phyloP scores from a whole-genome alignment of 2,888 invertebrate species.

The Amiota mariae region DNA sequence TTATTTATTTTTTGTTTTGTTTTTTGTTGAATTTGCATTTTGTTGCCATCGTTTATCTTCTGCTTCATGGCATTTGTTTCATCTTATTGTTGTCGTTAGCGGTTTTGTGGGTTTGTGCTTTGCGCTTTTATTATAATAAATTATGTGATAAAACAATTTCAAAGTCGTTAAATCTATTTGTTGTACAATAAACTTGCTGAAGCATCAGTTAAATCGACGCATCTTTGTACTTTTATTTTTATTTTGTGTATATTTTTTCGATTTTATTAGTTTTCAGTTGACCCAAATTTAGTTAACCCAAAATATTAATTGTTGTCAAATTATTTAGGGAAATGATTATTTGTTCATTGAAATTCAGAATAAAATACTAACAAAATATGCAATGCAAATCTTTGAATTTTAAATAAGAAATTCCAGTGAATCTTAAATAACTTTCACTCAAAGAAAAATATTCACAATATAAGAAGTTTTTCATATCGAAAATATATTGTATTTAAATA shows the following conservation, averaged over 20 bases:
- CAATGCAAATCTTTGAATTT: background rate
- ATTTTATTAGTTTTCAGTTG: conserved; percentile 7
- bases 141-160: conserved; percentile 51
- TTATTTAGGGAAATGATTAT: background rate
- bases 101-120: conserved; percentile 25
- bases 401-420: too few relatives aligned
- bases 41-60: conserved; percentile 21
- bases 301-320: background rate
- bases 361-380: background rate
- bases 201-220: conserved; percentile 36
- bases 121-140: conserved; percentile 42
- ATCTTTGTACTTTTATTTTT: conserved; percentile 21
- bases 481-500: too few relatives aligned
- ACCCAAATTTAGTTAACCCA: background rate
- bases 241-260: conserved; percentile 29
- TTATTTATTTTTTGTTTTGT: background rate
- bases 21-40: conserved; percentile 27
- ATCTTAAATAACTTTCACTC: too few relatives aligned
- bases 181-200: conserved; percentile 30
- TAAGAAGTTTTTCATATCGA: too few relatives aligned
- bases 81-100: background rate
- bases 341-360: background rate
- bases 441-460: too few relatives aligned
- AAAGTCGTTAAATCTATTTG: conserved; percentile 48
- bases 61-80: background rate